phyloP scores from a whole-genome alignment of 1,140 invertebrate species.

The Ceratina australensis region DNA sequence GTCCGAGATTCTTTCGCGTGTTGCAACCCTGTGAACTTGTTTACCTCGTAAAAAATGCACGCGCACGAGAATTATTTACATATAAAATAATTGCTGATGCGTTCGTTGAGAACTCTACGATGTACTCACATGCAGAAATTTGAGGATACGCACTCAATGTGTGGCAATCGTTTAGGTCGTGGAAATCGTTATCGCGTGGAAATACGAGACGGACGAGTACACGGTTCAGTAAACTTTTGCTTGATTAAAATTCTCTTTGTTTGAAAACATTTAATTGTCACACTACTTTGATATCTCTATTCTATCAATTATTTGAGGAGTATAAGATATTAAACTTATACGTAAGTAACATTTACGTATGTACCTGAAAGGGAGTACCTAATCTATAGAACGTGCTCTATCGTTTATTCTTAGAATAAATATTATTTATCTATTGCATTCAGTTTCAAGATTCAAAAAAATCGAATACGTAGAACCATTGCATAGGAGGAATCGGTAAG shows the following conservation, averaged over 20 bases:
- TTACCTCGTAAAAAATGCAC: constrained; percentile 26
- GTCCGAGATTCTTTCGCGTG: constrained; percentile 48
- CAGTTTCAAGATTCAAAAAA: background rate
- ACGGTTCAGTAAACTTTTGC: background rate
- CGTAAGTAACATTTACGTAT: too few species aligned
- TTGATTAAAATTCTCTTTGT: background rate
- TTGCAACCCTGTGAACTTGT: constrained; percentile 28
- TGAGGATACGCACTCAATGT: constrained; percentile 16
- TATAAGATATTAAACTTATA: too few species aligned
- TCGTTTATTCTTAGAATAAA: too few species aligned
- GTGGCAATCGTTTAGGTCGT: constrained; percentile 6
- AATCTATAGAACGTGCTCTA: background rate
- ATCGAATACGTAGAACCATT: background rate
- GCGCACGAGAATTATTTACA: background rate
- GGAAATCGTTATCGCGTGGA: background rate
- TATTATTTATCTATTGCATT: too few species aligned
- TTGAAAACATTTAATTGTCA: background rate
- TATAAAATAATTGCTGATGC: constrained; percentile 19
- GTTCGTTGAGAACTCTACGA: constrained; percentile 14
- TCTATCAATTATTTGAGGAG: background rate
- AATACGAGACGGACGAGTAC: background rate
- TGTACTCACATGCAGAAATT: constrained; percentile 23
- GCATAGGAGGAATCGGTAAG: background rate
- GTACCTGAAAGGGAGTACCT: too few species aligned
- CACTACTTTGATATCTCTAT: background rate